Percentiles rank a stretch among this genome's conserved stretches.
Evolutionary conservation across 1,140 invertebrate species (phyloP).

Genomic region (Aphelinus atriplicis): DNA sequence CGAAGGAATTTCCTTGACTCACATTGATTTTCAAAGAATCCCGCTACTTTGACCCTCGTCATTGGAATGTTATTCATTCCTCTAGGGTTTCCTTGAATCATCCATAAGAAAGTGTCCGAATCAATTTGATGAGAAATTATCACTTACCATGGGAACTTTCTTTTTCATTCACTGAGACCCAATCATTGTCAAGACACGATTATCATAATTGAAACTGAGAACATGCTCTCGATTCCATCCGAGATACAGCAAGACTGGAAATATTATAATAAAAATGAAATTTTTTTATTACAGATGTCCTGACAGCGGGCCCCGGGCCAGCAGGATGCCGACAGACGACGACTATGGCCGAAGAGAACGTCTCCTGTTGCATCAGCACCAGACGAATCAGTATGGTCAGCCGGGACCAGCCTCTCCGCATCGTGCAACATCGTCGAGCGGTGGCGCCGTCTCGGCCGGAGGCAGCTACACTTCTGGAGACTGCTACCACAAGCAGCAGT

Average conservation of each 20-base stretch:
- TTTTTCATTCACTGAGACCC: too few relatives aligned
- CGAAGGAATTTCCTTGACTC: too few relatives aligned
- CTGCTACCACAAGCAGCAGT: constrained; percentile 53
- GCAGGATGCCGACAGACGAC: constrained; percentile 67
- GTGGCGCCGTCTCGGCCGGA: constrained; percentile 30
- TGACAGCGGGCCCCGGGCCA: constrained; percentile 67
- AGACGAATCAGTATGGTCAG: constrained; percentile 54
- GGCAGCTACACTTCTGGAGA: constrained; percentile 21
- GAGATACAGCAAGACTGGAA: not conserved
- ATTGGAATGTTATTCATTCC: too few relatives aligned
- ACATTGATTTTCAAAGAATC: too few relatives aligned
- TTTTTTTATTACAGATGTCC: constrained; percentile 60
- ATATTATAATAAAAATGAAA: constrained; percentile 17
- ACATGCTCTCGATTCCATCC: too few relatives aligned
- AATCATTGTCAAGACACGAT: too few relatives aligned
- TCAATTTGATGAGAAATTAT: too few relatives aligned
- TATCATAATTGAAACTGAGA: too few relatives aligned
- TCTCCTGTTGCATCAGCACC: constrained; percentile 64
- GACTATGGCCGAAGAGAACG: constrained; percentile 68
- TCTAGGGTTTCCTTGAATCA: too few relatives aligned
- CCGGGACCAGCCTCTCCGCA: constrained; percentile 50
- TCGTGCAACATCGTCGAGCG: constrained; percentile 42
- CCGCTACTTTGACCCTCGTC: too few relatives aligned
- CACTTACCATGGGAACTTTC: too few relatives aligned
- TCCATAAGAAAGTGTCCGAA: too few relatives aligned